Evolutionary conservation across 2,888 invertebrate species (phyloP), one percentile per base, ranked within the genome.

Genomic region (Acleris literana): DNA sequence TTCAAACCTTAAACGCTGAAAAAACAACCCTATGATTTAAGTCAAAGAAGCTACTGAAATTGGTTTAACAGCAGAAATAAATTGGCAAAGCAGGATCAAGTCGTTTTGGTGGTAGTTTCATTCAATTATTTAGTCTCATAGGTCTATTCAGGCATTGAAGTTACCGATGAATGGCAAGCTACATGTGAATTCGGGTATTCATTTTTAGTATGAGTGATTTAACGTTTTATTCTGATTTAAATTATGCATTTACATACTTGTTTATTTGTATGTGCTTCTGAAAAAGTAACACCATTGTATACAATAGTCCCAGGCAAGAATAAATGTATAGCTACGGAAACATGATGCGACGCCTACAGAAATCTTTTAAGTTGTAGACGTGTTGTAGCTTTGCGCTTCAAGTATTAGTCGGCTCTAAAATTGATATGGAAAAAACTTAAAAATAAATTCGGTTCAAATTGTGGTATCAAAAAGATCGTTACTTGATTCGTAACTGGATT

Each of bases 71-170:
- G 66, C 64, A 58, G 44, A 39, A 25, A 57, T 39, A 46, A 16
- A 9, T 64, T 78, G 64, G 65, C 69, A 73, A 66, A 57, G 77
- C 76, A 80, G 83, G 82, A 84, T 83, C 82, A 78, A 78, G 82
- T 83, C 79, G 71, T 69, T 70, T 69, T 66, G 68, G 65, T 68
- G 68, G 71, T 75, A 74, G 69, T 72, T 78, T 73, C 71, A 70
- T 78, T 74, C 72, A 77, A 79, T 76, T 77, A 72, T 75, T 73
- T 68, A 67, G 69, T 77, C 75, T 77, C 76, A 65, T 76, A 74
- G 75, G 76, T 74, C 46, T 46, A 82, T 85, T 80, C 83, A 88
- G 84, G 84, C 65, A 69, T 80, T 84, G 83, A 89, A 89, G 89
- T 90, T 87, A 84, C 83, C 78, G 76, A 75, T 80, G 69, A 74